phyloP scores from a whole-genome alignment of 2,797 vertebrate genomes.

The Phataginus tricuspis region DNA sequence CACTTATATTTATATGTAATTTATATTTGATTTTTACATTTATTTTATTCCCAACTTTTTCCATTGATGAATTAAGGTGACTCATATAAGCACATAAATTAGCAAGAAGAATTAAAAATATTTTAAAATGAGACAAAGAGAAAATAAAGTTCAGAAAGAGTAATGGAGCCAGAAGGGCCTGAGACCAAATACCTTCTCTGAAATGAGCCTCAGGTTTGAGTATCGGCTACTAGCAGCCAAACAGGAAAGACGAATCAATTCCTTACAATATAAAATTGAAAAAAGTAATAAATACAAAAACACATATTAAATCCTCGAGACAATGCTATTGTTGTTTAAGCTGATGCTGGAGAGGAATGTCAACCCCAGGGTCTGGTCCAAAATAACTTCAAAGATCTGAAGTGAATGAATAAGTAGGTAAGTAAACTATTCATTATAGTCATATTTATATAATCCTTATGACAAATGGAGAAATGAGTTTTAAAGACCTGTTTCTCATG shows the following conservation, averaged over 20 bases:
- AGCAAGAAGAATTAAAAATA: not conserved
- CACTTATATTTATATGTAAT: not conserved
- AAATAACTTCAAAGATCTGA: slow-evolving; percentile 24
- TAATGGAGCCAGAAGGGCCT: not conserved
- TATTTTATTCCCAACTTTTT: not conserved
- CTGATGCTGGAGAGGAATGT: not conserved
- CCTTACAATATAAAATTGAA: not conserved
- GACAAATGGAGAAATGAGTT: not conserved
- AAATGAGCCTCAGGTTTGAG: not conserved
- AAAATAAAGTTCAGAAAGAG: not conserved
- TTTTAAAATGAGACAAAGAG: not conserved
- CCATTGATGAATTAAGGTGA: not conserved
- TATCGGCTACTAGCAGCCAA: not conserved
- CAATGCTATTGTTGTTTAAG: not conserved
- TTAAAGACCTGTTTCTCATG: not conserved
- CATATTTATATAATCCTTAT: not conserved
- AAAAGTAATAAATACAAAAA: not conserved
- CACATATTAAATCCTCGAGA: not conserved
- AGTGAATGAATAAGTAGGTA: not conserved
- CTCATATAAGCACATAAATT: not conserved
- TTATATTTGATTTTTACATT: slow-evolving; percentile 5
- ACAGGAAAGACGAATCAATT: not conserved
- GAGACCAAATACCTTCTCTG: not conserved
- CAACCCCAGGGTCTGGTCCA: not conserved
- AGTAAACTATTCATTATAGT: not conserved